Evolutionary conservation across 2,888 invertebrate species (phyloP), one percentile per base, ranked within the genome.

Genomic region (Aspidiotus destructor): DNA sequence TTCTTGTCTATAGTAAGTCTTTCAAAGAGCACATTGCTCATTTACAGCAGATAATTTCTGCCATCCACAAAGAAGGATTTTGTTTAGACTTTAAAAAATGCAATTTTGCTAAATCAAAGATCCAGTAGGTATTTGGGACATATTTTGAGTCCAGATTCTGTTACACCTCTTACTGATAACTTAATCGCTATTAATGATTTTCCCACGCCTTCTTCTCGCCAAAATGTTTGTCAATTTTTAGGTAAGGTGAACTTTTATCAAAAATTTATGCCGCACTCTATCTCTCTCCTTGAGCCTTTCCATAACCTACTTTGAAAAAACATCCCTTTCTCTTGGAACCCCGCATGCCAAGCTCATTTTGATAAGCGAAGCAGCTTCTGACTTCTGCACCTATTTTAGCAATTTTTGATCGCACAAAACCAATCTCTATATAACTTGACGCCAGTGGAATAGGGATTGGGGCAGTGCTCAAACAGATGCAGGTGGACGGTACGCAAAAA

Each of bases 361-460:
- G 61, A 70, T 17, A 53, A 55, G 61, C 69, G 48, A 70, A 69
- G 62, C 10, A 53, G 28, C 28, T 52, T 41, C 28, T 72, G 60
- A 71, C 70, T 28, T 65, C 70, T 41, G 60, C 68, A 61, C 72
- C 72, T 61, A 58, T 72, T 28, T 53, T 72, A 53, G 67, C 60
- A 28, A 71, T 72, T 60, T 72, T 71, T 62, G 70, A 72, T 62
- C 53, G 72, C n/a, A n/a, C n/a, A 62, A 62, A 70, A 62, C 72
- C 71, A 62, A 71, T 72, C 60, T 64, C 68, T 40, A 73, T 72
- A 53, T 71, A 69, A 52, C 72, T 72, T 62, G 72, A 73, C 72
- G 73, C 71, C 16, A 65, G 63, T 58, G 63, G 72, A 28, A 48
- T 72, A 65, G 74, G 73, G 16, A 13, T 44, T n/a, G 55, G 13